Conservation (phyloP, 2,888 invertebrate genomes). For the Resseliella maxima region DNA sequence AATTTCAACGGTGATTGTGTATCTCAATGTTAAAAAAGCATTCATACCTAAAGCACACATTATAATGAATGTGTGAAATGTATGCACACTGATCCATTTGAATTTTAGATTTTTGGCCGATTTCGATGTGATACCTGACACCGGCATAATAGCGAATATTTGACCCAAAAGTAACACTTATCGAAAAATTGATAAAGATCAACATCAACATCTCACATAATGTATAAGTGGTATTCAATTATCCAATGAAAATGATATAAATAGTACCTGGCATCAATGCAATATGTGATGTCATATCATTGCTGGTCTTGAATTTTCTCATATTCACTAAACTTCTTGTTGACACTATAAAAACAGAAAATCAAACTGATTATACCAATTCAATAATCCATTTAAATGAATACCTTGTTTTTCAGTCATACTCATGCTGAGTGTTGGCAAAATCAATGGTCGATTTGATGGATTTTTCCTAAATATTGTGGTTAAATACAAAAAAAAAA, state of each 20-base stretch:
- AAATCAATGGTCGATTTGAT: background rate
- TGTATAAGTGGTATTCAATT: background rate
- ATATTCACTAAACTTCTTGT: background rate
- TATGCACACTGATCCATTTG: conserved; percentile 40
- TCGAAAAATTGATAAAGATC: background rate
- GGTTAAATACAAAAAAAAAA: no score
- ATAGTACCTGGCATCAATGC: conserved; percentile 37
- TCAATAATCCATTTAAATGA: no score
- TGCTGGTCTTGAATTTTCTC: background rate
- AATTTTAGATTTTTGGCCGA: conserved; percentile 43
- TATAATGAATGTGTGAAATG: background rate
- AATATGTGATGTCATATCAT: background rate
- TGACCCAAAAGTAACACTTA: conserved; percentile 51
- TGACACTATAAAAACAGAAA: background rate
- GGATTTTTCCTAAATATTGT: background rate
- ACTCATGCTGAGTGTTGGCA: background rate
- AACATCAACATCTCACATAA: no score
- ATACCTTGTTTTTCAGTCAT: background rate
- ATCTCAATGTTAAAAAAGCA: background rate
- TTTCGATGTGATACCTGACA: conserved; percentile 39
- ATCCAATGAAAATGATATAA: background rate
- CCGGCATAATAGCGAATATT: conserved; percentile 56
- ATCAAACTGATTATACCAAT: no score
- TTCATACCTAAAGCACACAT: background rate
- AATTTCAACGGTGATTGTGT: background rate